phyloP scores from a whole-genome alignment of 2,113 vertebrate genomes.

The Psettodes erumei region DNA sequence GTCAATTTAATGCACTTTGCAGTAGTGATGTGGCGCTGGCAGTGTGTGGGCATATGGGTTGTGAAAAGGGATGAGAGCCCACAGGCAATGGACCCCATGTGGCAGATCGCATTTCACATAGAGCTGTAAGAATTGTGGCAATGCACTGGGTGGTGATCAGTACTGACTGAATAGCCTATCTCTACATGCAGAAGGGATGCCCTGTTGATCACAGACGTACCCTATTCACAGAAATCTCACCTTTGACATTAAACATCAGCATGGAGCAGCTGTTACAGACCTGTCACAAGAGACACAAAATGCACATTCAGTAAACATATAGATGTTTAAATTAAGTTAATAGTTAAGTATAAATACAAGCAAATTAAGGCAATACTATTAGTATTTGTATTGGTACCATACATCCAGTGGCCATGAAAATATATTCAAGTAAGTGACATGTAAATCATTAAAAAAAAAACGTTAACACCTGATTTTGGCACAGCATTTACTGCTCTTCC shows the following conservation, averaged over 20 bases:
- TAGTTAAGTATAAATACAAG: too few relatives aligned
- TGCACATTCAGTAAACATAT: not conserved
- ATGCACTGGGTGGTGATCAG: constrained; percentile 41
- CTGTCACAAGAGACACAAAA: not conserved
- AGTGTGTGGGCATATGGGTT: constrained; percentile 61
- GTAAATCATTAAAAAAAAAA: too few relatives aligned
- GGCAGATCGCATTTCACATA: constrained; percentile 64
- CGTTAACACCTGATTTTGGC: not conserved
- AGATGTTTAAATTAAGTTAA: too few relatives aligned
- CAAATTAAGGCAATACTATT: not conserved
- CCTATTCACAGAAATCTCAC: constrained; percentile 2
- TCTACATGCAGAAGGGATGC: constrained; percentile 13
- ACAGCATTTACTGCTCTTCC: not conserved
- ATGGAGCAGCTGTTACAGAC: constrained; percentile 1
- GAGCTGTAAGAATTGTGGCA: constrained; percentile 48
- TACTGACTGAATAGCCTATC: constrained; percentile 7
- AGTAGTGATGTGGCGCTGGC: constrained; percentile 67
- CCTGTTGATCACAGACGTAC: not conserved
- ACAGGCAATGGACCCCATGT: constrained; percentile 48
- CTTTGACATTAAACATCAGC: constrained; percentile 21
- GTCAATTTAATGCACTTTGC: constrained; percentile 68
- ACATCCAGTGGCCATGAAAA: not conserved
- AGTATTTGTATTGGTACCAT: not conserved
- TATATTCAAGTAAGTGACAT: not conserved
- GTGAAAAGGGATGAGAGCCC: constrained; percentile 61